These are phyloP conservation scores for Bombus waltoni DNA, from an alignment of 1,140 invertebrate species.

Conservation along the genomic window DNA sequence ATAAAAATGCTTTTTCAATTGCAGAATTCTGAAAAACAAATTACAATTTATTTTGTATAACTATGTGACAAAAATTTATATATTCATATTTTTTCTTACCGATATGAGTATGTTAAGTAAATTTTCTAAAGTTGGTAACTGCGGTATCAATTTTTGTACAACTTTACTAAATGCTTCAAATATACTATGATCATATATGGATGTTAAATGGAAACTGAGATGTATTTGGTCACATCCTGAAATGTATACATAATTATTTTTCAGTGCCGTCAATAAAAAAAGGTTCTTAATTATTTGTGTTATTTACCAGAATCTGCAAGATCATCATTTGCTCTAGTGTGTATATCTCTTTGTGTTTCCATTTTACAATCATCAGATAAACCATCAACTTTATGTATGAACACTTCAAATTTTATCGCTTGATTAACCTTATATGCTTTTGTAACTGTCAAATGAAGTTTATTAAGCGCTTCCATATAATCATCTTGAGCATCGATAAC, in stretches of 20 bases:
- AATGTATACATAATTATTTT: slow-evolving; percentile 60
- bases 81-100: slow-evolving; percentile 85
- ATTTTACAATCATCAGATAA: slow-evolving; percentile 99
- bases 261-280: not conserved
- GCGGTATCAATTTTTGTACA: slow-evolving; percentile 99
- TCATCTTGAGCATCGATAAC: slow-evolving; percentile 99
- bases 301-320: slow-evolving; percentile 91
- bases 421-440: slow-evolving; percentile 98
- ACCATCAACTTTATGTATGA: slow-evolving; percentile 99
- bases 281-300: not conserved
- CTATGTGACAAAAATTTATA: slow-evolving; percentile 8
- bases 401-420: slow-evolving; percentile 98
- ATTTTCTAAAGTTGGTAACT: slow-evolving; percentile 98
- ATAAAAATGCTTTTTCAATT: slow-evolving; percentile 99
- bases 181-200: slow-evolving; percentile 99
- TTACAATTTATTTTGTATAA: slow-evolving; percentile 26
- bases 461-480: slow-evolving; percentile 97
- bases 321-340: slow-evolving; percentile 98
- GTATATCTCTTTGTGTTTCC: slow-evolving; percentile 98
- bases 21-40: slow-evolving; percentile 93
- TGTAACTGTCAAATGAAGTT: slow-evolving; percentile 95
- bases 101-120: slow-evolving; percentile 99
- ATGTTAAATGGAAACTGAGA: slow-evolving; percentile 98
- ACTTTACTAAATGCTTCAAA: slow-evolving; percentile 99
- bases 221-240: slow-evolving; percentile 91